Percentiles rank a stretch among this genome's conserved stretches.
These are phyloP conservation scores for Vanacampus margaritifer DNA, from an alignment of 2,113 vertebrate species.

Conservation along the genomic window DNA sequence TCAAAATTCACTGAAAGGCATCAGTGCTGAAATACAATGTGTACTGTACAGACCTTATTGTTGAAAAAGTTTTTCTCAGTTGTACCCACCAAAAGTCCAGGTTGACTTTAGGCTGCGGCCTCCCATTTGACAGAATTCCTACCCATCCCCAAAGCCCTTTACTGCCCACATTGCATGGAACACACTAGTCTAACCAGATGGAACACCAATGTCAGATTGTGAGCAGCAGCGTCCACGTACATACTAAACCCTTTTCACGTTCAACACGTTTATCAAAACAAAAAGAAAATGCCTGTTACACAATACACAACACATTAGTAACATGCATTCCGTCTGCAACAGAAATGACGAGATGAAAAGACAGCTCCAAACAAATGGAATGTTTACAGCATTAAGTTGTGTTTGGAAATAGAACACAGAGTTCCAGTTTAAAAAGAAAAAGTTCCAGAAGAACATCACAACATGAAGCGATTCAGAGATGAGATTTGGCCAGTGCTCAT, in stretches of 20 bases:
- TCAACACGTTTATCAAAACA: constrained; percentile 15
- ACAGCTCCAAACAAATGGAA: constrained; percentile 61
- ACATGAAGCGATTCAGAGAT: constrained; percentile 37
- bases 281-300: constrained; percentile 19
- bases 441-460: constrained; percentile 27
- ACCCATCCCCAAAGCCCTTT: constrained; percentile 10
- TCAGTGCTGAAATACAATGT: constrained; percentile 51
- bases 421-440: constrained; percentile 59
- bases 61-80: constrained; percentile 17
- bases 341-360: constrained; percentile 49
- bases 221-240: constrained; percentile 32
- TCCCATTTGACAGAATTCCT: constrained; percentile 11
- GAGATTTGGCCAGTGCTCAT: constrained; percentile 1
- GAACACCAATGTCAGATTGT: constrained; percentile 32
- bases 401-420: constrained; percentile 31
- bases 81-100: constrained; percentile 2
- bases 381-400: constrained; percentile 68
- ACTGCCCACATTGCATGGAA: constrained; percentile 19
- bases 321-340: constrained; percentile 59
- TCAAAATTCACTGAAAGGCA: constrained; percentile 44
- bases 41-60: constrained; percentile 30
- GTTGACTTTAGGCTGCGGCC: constrained; percentile 7
- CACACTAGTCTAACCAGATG: constrained; percentile 40
- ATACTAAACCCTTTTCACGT: constrained; percentile 32
- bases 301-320: constrained; percentile 44